phyloP scores from a whole-genome alignment of 2,888 invertebrate genomes.

The Hypomecis punctinalis region DNA sequence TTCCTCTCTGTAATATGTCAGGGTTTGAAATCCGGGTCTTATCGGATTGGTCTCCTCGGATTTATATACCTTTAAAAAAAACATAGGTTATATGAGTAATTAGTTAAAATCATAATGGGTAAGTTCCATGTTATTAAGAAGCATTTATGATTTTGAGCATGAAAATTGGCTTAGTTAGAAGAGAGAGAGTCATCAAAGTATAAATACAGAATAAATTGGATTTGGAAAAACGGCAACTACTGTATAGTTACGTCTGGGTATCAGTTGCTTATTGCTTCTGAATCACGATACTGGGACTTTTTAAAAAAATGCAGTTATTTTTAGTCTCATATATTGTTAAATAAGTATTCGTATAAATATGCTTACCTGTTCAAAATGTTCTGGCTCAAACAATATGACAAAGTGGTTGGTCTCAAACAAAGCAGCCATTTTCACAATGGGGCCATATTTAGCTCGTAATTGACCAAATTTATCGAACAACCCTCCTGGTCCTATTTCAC shows the following conservation, averaged over 20 bases:
- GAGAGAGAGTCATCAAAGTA: too few species aligned
- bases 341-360: not conserved
- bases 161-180: too few species aligned
- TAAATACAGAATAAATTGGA: too few species aligned
- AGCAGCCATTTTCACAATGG: slow-evolving; percentile 62
- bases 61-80: slow-evolving; percentile 64
- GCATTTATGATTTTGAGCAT: too few species aligned
- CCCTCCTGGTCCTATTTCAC: slow-evolving; percentile 60
- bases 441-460: slow-evolving; percentile 63
- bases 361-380: slow-evolving; percentile 60
- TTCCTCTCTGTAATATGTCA: slow-evolving; percentile 68
- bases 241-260: too few species aligned
- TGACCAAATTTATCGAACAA: slow-evolving; percentile 55
- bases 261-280: too few species aligned
- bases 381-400: slow-evolving; percentile 70
- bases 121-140: too few species aligned
- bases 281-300: too few species aligned
- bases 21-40: slow-evolving; percentile 69
- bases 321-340: not conserved
- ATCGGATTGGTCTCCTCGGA: slow-evolving; percentile 71
- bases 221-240: too few species aligned
- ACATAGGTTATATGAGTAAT: not conserved
- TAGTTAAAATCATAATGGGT: not conserved
- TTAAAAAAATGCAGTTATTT: too few species aligned
- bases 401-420: slow-evolving; percentile 61